Base-by-base conservation (phyloP, 2,888 invertebrate genomes). In the Phymatocera aterrima region DNA sequence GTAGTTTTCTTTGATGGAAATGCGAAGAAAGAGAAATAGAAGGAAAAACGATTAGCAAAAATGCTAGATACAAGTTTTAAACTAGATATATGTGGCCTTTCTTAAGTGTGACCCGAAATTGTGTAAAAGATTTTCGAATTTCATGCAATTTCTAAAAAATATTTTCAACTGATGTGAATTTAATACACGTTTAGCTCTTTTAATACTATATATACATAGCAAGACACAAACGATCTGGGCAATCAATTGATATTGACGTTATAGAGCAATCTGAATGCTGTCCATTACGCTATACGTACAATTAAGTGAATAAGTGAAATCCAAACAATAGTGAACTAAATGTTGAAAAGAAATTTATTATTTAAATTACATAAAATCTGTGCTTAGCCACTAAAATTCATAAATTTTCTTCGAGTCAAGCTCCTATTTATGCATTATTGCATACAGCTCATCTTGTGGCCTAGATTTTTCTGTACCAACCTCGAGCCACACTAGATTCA, bases 61-160 rank as follows among this genome's bases (percentile, higher is more conserved):
- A 80, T 82, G 87, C 86, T 88, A 87, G 86, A 83, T 85, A 83
- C 82, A 88, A 84, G 87, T 86, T 83, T 87, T 89, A 89, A 88
- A 88, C 88, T 90, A 90, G 89, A 87, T 90, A 86, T 90, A 89
- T 90, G 90, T 90, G 90, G 90, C 90, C 90, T 90, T 90, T 89
- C 89, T 90, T 88, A 82, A 84, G 82, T 86, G 86, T 85, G 83
- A 85, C 84, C 86, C 85, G 82, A 84, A 83, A 84, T 6, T 82
- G 84, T 84, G 84, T 84, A 82, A 84, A 83, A 84, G 82, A 37
- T 57, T 37, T 40, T 37, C 21, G 28, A 75, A 43, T 75, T 75
- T 60, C 60, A 75, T 57, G 40, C 34, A 4, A 72, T 57, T 75
- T 60, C 40, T 24, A 48, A 48, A 37, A 75, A 10, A 57, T 57